Percentiles rank a stretch among this genome's conserved stretches.
These are phyloP conservation scores for Melanotaenia maccullochi DNA, from an alignment of 2,797 vertebrate species.

Conservation along the genomic window DNA sequence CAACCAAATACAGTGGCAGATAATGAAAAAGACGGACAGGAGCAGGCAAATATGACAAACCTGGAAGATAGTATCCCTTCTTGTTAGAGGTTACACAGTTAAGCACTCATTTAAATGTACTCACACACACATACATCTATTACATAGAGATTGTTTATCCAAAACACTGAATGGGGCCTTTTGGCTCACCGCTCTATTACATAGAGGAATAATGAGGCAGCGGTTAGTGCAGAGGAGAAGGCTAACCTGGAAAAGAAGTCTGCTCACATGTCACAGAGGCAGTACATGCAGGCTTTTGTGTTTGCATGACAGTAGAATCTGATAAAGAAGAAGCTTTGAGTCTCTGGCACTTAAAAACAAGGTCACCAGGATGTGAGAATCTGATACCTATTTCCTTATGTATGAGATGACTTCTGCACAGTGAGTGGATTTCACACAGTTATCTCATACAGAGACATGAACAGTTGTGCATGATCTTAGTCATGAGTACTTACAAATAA, in stretches of 20 bases:
- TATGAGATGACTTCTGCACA: constrained; percentile 29
- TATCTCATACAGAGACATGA: constrained; percentile 33
- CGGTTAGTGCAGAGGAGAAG: constrained; percentile 10
- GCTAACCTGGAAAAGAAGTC: constrained; percentile 8
- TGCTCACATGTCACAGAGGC: constrained; percentile 13
- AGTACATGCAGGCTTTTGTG: constrained; percentile 1
- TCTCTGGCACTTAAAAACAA: constrained; percentile 45
- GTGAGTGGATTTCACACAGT: constrained; percentile 41
- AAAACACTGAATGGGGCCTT: constrained; percentile 26
- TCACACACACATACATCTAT: background rate
- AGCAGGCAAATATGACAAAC: constrained; percentile 28
- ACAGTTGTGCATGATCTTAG: constrained; percentile 26
- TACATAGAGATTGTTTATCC: constrained; percentile 38
- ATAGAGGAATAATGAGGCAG: constrained; percentile 29
- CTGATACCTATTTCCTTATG: constrained; percentile 53
- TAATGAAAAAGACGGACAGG: constrained; percentile 28
- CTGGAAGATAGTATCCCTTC: constrained; percentile 29
- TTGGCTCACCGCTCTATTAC: constrained; percentile 32
- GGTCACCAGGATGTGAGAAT: constrained; percentile 65
- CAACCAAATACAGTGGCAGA: constrained; percentile 17
- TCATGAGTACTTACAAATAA: constrained; percentile 33
- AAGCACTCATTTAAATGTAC: constrained; percentile 1
- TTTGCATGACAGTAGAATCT: constrained; percentile 22
- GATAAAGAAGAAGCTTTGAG: constrained; percentile 42
- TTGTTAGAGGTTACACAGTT: constrained; percentile 20